phyloP scores from a whole-genome alignment of 2,113 vertebrate species.

The Lophura nycthemera region DNA sequence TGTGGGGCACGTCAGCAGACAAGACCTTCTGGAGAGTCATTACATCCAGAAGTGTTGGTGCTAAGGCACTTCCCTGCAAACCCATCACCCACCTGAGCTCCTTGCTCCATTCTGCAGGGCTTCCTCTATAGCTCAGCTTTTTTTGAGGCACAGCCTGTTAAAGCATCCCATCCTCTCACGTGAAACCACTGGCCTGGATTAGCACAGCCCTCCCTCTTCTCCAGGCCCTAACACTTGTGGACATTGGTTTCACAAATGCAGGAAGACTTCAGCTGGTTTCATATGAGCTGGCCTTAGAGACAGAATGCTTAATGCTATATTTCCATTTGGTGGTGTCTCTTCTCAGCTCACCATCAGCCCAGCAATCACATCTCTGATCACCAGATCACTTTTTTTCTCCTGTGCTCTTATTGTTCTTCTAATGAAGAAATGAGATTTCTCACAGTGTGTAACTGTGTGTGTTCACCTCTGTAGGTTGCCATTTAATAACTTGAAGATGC shows the following conservation, averaged over 20 bases:
- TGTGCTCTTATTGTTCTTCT: not conserved
- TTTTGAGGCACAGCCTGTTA: not conserved
- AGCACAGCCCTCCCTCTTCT: not conserved
- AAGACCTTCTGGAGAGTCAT: not conserved
- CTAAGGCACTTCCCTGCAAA: not conserved
- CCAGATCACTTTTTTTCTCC: not conserved
- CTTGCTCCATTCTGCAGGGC: fast-evolving
- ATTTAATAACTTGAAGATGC: not conserved
- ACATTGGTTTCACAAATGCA: not conserved
- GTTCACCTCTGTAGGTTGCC: not conserved
- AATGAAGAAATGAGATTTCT: not conserved
- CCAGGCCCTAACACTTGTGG: not conserved
- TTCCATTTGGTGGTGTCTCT: not conserved
- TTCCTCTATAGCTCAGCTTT: not conserved
- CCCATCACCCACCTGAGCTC: not conserved
- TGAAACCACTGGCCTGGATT: not conserved
- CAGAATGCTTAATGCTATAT: fast-evolving
- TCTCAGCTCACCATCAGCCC: not conserved
- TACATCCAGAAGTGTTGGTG: not conserved
- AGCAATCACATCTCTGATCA: no score
- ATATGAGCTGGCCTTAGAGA: not conserved
- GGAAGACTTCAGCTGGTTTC: not conserved
- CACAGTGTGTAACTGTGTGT: not conserved
- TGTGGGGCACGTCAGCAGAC: fast-evolving
- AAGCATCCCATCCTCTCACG: not conserved